Base-by-base conservation (phyloP, 2,797 vertebrate genomes). In the Cossypha polioptera region DNA sequence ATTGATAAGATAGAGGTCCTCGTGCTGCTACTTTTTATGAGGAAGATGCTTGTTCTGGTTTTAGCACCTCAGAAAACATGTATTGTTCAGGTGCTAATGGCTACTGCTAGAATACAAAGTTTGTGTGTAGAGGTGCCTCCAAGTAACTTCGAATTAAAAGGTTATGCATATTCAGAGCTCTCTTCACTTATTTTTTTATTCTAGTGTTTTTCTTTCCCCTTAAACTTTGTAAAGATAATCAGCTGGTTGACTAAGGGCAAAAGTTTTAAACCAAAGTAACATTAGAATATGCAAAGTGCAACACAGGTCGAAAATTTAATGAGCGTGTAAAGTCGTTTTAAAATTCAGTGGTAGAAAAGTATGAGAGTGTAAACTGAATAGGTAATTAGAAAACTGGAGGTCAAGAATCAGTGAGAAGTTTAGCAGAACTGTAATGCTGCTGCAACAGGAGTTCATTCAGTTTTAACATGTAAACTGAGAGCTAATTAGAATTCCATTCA, bases 201-300 rank as follows among this genome's bases (percentile, higher is more conserved):
- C 2, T 21, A 5, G 1, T 58, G 22, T 43, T 57, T 19, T 86
- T 91, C 73, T 63, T 55, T 12, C 16, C 38, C 10, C 8, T 68
- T 69, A 54, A 86, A 45, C 40, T 42, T 73, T 83, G 78, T 82
- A 45, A 47, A 63, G 74, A 65, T 33, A 72, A 50, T 42, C 25
- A 75, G 58, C 80, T 93, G 67, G 85, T 94, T 93, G 86, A 91
- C 69, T 85, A 53, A 17, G 42, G 79, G 68, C 35, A 51, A 71
- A 94, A 96, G 81, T 96, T 97, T 96, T 92, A 90, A 83, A 85
- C 31, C 35, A 57, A n/a, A 90, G 73, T 66, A 88, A 75, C 15
- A 20, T 72, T 90, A 81, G 47, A 85, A 69, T 92, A 89, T 47
- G 42, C 33, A 13, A 87, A 75, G 55, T 47, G 24, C 21, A 73